Evolutionary conservation across 1,140 invertebrate genomes (phyloP), one percentile per base, ranked within the genome.

Genomic region (Bombus polaris): DNA sequence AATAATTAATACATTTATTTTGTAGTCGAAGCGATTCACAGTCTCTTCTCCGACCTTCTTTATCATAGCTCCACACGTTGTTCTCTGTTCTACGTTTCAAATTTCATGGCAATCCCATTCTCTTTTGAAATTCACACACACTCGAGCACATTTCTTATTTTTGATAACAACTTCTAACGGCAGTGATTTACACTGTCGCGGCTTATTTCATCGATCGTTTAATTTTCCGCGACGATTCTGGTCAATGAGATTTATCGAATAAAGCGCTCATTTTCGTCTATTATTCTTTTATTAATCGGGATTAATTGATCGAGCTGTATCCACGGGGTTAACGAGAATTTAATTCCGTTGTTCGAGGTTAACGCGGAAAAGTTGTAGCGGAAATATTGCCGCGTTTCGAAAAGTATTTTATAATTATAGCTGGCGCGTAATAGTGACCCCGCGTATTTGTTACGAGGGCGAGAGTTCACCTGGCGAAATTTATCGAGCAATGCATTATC

Each of bases 401-500:
- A n/a, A 65, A 65, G 42, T 65, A 75, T 75, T 53, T 82, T 65
- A 35, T 65, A 82, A 75, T 65, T 82, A 28, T 47, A 75, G 74
- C 44, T 53, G 28, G 44, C 28, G 5, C 47, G 35, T 37, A n/a
- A 73, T 59, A 59, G 47, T 53, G 25, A 53, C 47, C 32, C 28
- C 13, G 18, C 1, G 47, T 57, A 25, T 18, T 44, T 39, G 68
- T 62, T 62, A 18, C 37, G 15, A 5, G n/a, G n/a, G 15, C 35
- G 70, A 5, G 79, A 8, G 80, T 28, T 59, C 13, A 25, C 35
- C 42, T 10, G 32, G 1, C 18, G 65, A 83, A 78, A 78, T 83
- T 78, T 83, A 83, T n/a, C 74, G 70, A 83, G 47, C 74, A 42
- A 78, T 78, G 74, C 66, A 59, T 83, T 83, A 83, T 71, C 65